Evolutionary conservation across 2,888 invertebrate genomes (phyloP), one percentile per base, ranked within the genome.

Genomic region (Linyphia triangularis): DNA sequence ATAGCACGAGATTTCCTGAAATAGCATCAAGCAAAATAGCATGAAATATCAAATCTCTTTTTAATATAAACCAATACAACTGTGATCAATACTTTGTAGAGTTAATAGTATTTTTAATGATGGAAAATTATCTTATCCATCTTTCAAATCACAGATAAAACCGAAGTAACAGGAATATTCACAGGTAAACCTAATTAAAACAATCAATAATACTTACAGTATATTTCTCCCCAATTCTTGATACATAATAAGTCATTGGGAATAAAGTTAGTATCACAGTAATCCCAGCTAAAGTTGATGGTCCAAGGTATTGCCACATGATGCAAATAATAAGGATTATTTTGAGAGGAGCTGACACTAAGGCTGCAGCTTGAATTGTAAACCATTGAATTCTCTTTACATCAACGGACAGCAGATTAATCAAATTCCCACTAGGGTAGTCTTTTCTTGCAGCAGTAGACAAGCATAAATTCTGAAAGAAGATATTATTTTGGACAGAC

Each of bases 261-360:
- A 86, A 65, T 10, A 86, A 40, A 19, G 57, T 7, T 9, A 65
- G 1, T 13, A 86, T 86, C 7, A 86, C 79, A 7, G 51, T 73
- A 24, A 86, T 65, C n/a, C 85, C 85, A 63, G 85, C 63, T 13
- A 86, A 79, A 37, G 63, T 79, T 13, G 85, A 72, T 7, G 65
- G 9, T 7, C 85, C 85, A 19, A 86, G n/a, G 4, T 86, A 86
- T 28, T 86, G 79, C 72, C 79, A 86, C 85, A 86, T 86, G 0
- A 86, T 51, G 19, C 3, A 22, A 37, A 79, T 57, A 24, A 86
- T 65, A 24, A 86, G 51, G 40, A 79, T 26, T 26, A 79, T 70
- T 33, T 43, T 79, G n/a, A 79, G 10, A 7, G 85, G 85, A 1
- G 65, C 43, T 26, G 70, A 19, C 33, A 79, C 28, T 6, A 79